phyloP scores from a whole-genome alignment of 2,888 invertebrate species.

The Margaritifera margaritifera region DNA sequence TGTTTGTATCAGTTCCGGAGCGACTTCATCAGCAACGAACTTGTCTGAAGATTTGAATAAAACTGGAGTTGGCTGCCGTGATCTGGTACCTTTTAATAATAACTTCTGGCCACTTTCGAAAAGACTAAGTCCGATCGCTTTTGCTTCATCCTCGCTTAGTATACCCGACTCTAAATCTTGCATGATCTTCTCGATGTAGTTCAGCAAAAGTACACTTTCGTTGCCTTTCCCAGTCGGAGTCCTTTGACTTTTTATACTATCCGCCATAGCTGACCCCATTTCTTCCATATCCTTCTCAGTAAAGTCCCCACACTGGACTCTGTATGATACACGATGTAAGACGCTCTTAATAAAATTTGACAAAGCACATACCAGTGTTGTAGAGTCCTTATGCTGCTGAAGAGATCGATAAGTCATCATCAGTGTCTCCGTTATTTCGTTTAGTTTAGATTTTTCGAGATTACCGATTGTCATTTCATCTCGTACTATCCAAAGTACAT shows the following conservation, averaged over 20 bases:
- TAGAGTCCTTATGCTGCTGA: conserved; percentile 9
- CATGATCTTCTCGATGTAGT: conserved; percentile 16
- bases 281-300: conserved; percentile 22
- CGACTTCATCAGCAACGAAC: conserved; percentile 31
- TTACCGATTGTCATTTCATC: conserved; percentile 15
- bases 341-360: conserved; percentile 25
- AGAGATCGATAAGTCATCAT: conserved; percentile 9
- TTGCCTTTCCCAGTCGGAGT: not conserved
- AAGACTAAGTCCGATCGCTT: conserved; percentile 29
- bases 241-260: conserved; percentile 2
- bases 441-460: conserved; percentile 15
- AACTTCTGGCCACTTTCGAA: conserved; percentile 36
- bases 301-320: conserved; percentile 28
- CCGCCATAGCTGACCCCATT: conserved; percentile 5
- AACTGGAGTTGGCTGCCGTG: conserved; percentile 2
- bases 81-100: conserved; percentile 4
- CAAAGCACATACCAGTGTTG: conserved; percentile 19
- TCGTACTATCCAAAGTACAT: conserved; percentile 13
- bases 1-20: conserved; percentile 35
- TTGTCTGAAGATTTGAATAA: conserved; percentile 11
- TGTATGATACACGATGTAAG: conserved; percentile 20
- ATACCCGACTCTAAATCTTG: conserved; percentile 25
- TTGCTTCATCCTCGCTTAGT: conserved; percentile 13
- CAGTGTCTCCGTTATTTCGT: conserved; percentile 19
- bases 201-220: conserved; percentile 13